Conservation (phyloP, 2,113 vertebrate genomes). For the human (Homo sapiens) region DNA sequence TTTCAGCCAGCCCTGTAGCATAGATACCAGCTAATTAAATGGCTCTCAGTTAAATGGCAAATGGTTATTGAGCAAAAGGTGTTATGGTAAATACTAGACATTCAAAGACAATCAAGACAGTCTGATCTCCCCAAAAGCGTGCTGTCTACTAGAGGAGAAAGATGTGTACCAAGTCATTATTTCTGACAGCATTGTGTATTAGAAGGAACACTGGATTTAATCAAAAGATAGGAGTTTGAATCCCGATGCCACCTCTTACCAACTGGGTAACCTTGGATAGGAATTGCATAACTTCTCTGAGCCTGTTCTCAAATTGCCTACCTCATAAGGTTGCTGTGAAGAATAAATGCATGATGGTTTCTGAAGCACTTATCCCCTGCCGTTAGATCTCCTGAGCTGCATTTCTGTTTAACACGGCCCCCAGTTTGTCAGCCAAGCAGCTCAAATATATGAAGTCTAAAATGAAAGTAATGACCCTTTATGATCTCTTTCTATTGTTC, state of each 20-base stretch:
- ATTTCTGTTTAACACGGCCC: not conserved
- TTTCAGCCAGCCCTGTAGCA: not conserved
- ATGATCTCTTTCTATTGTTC: not conserved
- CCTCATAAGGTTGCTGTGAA: not conserved
- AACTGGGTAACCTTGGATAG: not conserved
- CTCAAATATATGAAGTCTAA: not conserved
- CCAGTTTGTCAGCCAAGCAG: not conserved
- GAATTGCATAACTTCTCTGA: not conserved
- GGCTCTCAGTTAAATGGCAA: not conserved
- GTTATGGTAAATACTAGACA: not conserved
- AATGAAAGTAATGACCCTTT: not conserved
- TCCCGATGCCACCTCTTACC: not conserved
- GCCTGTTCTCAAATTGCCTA: not conserved
- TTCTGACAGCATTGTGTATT: not conserved
- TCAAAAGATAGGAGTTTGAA: constrained; percentile 15
- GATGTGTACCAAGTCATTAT: not conserved
- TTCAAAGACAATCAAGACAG: not conserved
- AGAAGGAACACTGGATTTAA: constrained; percentile 13
- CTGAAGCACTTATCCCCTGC: not conserved
- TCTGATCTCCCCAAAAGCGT: not conserved
- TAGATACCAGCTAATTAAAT: constrained; percentile 22
- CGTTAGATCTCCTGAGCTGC: not conserved
- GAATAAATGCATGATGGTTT: not conserved
- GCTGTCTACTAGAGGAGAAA: not conserved
- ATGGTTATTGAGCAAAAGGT: not conserved